Conservation (phyloP, 2,797 vertebrate genomes). For the Falco berigora region DNA sequence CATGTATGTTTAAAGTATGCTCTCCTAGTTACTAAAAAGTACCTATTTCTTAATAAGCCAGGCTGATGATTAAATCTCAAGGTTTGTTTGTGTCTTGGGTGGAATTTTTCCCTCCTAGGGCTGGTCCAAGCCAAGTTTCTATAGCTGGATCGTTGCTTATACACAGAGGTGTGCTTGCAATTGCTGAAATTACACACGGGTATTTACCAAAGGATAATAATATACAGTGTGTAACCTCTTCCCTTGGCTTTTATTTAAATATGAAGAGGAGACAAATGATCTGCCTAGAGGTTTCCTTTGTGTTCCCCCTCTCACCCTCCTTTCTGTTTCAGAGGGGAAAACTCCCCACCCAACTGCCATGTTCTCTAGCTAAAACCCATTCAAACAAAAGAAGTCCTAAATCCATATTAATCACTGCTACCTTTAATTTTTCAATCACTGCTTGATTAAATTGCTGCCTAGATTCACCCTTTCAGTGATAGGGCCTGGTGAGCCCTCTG, state of each 20-base stretch:
- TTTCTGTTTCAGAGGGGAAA: not conserved
- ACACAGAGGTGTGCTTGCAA: not conserved
- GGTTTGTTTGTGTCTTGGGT: not conserved
- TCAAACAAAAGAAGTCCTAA: conserved; percentile 23
- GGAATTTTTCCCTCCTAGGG: not conserved
- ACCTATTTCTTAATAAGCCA: not conserved
- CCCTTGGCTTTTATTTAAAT: not conserved
- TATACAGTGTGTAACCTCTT: not conserved
- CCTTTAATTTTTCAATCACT: conserved; percentile 52
- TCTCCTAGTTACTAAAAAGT: not conserved
- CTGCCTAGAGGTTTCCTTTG: not conserved
- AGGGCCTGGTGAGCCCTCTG: not conserved
- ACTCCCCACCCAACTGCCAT: not conserved
- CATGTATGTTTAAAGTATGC: not conserved
- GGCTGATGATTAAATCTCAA: not conserved
- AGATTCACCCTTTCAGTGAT: not conserved
- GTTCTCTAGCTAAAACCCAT: not conserved
- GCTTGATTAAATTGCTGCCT: conserved; percentile 59
- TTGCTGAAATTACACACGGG: not conserved
- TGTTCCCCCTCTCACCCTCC: not conserved
- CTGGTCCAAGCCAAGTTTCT: not conserved
- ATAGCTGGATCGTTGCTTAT: not conserved
- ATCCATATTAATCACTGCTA: conserved; percentile 22
- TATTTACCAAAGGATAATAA: not conserved
- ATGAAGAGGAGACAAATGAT: not conserved